Evolutionary conservation across 2,797 vertebrate species (phyloP), one percentile per base, ranked within the genome.

Genomic region (Loriculus beryllinus): DNA sequence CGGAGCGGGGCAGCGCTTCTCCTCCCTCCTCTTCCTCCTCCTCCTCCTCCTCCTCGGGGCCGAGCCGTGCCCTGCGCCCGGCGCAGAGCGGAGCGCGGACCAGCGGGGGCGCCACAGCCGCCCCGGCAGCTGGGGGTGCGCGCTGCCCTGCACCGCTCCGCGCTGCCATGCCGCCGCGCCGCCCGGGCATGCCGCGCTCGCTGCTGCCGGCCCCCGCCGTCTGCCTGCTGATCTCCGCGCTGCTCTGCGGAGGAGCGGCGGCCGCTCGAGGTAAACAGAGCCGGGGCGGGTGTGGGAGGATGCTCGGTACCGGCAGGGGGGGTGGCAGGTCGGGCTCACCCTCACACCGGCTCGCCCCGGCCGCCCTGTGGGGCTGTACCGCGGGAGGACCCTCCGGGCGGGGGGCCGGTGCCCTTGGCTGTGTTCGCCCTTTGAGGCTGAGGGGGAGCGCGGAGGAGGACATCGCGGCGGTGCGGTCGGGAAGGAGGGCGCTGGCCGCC

Each of bases 261-360:
- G 94, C 96, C 33, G 93, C 96, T 42, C 78, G 97, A 96, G 96
- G 97, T 97, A 89, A 95, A 91, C 12, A 12, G 35, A 14, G 22
- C 31, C 10, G 69, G 42, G 51, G 67, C 9, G 52, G 40, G 40
- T 4, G 42, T 29, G 39, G 10, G 51, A 67, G 64, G 62, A 59
- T 81, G 48, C 65, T 4, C 22, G 11, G 40, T 9, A 5, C 21
- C 9, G 33, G 25, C 31, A 54, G 19, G 9, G 43, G 10, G 37
- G n/a, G 71, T 28, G 29, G 57, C 7, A 6, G 54, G 47, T 52
- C 22, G 10, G 17, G 25, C 23, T 49, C 9, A 20, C 14, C 20
- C 59, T 45, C 14, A 35, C 31, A 42, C 10, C 20, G 52, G 7
- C 22, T 11, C 10, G 39, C 16, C 20, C 21, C 10, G 23, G 33